Percentiles rank a stretch among this genome's conserved stretches.
Conservation (phyloP, 2,797 vertebrate species). For the Psittacula echo region DNA sequence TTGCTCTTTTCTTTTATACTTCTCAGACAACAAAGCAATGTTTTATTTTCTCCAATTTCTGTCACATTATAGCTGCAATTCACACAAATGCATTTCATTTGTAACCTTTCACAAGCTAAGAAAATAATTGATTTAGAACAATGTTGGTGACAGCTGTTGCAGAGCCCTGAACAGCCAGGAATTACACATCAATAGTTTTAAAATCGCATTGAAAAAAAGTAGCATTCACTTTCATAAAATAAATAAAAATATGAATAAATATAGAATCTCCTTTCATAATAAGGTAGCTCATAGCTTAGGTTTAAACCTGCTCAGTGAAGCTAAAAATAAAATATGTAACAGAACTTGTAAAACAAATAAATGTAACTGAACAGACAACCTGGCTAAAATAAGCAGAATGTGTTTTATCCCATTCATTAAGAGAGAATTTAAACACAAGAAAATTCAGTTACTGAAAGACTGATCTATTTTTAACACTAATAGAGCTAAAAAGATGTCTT, state of each 20-base stretch:
- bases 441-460: background rate
- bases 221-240: background rate
- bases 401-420: background rate
- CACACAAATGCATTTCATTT: background rate
- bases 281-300: background rate
- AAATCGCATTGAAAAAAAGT: background rate
- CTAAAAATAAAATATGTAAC: background rate
- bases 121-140: background rate
- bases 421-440: background rate
- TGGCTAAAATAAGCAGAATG: background rate
- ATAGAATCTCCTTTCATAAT: background rate
- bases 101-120: background rate
- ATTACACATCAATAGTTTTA: background rate
- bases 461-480: slow-evolving; percentile 10
- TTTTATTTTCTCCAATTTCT: background rate
- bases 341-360: background rate
- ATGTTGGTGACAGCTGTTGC: background rate
- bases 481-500: background rate
- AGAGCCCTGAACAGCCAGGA: background rate
- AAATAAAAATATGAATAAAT: background rate
- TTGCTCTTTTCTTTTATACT: background rate
- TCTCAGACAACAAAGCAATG: background rate
- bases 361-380: background rate
- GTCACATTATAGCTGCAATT: background rate
- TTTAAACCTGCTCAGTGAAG: background rate